Evolutionary conservation across 2,113 vertebrate species (phyloP), one percentile per base, ranked within the genome.

Genomic region (Sterna hirundo): DNA sequence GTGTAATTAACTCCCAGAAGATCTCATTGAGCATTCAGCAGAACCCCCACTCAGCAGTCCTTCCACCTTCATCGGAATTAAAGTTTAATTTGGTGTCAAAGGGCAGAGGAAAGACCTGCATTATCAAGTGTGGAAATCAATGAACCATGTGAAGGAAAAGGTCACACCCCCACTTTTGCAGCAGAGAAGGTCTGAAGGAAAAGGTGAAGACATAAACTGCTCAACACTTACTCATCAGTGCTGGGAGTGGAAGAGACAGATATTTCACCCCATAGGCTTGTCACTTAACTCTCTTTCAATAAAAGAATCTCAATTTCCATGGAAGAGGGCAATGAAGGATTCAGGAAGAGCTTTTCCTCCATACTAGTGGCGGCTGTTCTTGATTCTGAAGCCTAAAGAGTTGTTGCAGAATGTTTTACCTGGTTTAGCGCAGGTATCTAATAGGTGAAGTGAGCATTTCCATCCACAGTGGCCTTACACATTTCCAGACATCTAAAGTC

Each of bases 21-120:
- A 68, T 96, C 89, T 96, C 92, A 80, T 7, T 70, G 54, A 88
- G 19, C 14, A 19, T 86, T 64, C 51, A 70, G 42, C 27, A 64
- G 66, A 83, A 51, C 81, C 60, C 65, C 20, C 26, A 26, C 83
- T 85, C 81, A 95, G 93, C 61, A 54, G 62, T 90, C 69, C 71
- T 90, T 94, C 88, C 81, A 94, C 92, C 75, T 95, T 77, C 17
- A 46, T 13, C n/a, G 83, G 87, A 96, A 95, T 96, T 96, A 96
- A 96, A 97, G 72, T 95, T 98, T 97, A 93, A 96, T 98, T 95
- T 72, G 78, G 77, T 95, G 97, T 97, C 95, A 87, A 92, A 96
- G 93, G 95, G 77, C 89, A 93, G 66, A 93, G 76, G 90, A 90
- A 96, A 93, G 75, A 58, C 70, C 55, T 91, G 86, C 52, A 62